phyloP scores from a whole-genome alignment of 2,797 vertebrate genomes.

The Carcharodon carcharias region DNA sequence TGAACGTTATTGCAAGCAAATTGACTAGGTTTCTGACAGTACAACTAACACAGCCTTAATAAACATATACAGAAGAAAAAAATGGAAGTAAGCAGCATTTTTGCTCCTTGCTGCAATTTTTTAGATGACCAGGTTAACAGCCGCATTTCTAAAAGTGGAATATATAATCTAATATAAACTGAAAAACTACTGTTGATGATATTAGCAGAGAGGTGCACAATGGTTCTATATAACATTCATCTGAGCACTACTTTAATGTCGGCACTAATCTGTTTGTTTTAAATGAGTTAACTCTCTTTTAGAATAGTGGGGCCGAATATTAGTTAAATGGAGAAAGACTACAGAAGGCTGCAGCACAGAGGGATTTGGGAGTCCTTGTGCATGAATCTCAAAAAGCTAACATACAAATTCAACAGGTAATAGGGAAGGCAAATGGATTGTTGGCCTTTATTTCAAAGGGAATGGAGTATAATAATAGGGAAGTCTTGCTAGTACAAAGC shows the following conservation, averaged over 20 bases:
- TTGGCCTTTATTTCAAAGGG: too few relatives aligned
- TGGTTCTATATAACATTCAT: neutral
- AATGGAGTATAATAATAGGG: too few relatives aligned
- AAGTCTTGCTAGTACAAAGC: too few relatives aligned
- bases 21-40: neutral
- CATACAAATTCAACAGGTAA: too few relatives aligned
- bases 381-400: too few relatives aligned
- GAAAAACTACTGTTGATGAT: neutral
- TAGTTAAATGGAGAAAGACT: too few relatives aligned
- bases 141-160: neutral
- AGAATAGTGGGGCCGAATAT: neutral
- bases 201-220: neutral
- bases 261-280: neutral
- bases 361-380: too few relatives aligned
- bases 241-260: neutral
- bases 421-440: too few relatives aligned
- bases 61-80: neutral
- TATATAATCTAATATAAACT: neutral
- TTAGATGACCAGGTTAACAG: neutral
- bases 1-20: neutral
- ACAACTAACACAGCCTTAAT: neutral
- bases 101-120: neutral
- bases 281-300: neutral
- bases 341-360: too few relatives aligned
- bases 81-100: neutral